phyloP scores from a whole-genome alignment of 2,113 vertebrate genomes.

The Pedetes capensis region DNA sequence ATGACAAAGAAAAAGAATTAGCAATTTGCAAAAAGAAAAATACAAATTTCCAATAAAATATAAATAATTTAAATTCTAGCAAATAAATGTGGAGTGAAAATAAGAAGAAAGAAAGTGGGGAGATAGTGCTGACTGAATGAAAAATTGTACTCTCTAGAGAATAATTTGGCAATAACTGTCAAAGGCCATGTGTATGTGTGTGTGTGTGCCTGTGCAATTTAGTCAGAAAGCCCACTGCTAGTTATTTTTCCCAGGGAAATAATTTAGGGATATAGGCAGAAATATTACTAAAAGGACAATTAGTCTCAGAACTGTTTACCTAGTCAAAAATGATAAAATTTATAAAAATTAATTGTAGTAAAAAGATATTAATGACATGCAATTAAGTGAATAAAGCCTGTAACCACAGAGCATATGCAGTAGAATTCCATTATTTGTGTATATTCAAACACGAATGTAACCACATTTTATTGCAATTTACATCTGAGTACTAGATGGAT shows the following conservation, averaged over 20 bases:
- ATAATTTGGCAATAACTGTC: not conserved
- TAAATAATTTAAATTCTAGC: not conserved
- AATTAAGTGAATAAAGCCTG: not conserved
- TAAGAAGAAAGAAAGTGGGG: not conserved
- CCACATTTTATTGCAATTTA: slow-evolving; percentile 2
- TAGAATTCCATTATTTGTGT: not conserved
- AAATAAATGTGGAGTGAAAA: not conserved
- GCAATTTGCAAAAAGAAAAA: slow-evolving; percentile 1
- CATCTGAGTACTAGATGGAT: not conserved
- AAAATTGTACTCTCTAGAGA: not conserved
- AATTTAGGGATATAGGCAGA: not conserved
- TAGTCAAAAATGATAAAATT: not conserved
- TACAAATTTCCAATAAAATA: not conserved
- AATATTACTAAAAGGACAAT: not conserved
- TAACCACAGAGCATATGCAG: not conserved
- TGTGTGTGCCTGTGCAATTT: too few species aligned
- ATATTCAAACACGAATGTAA: not conserved
- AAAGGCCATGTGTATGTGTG: too few species aligned
- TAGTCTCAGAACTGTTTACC: slow-evolving; percentile 20
- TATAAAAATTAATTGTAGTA: not conserved
- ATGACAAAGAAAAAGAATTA: not conserved
- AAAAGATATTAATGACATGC: not conserved
- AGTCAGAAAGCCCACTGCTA: not conserved
- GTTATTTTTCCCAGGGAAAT: not conserved
- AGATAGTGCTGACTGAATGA: not conserved